These are phyloP conservation scores for Callospermophilus lateralis DNA, from an alignment of 2,113 vertebrate genomes.

Conservation along the genomic window DNA sequence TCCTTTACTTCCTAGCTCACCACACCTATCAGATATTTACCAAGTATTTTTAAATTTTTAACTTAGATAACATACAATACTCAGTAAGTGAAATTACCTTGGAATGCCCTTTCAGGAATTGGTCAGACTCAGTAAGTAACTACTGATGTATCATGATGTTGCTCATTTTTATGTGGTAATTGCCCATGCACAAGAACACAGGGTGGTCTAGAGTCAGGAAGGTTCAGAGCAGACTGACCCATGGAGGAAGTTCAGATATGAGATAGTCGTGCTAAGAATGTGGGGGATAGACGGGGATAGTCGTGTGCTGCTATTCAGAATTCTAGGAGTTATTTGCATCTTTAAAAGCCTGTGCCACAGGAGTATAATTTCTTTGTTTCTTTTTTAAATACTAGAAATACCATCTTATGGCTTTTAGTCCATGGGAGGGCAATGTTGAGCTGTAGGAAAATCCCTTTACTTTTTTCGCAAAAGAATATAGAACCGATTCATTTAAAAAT, in stretches of 20 bases:
- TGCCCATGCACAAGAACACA: background rate
- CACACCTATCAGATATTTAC: background rate
- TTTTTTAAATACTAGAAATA: constrained; percentile 1
- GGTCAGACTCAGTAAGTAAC: background rate
- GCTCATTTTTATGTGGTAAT: background rate
- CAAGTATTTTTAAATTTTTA: background rate
- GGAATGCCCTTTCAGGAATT: background rate
- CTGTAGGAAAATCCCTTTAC: constrained; percentile 74
- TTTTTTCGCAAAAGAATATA: constrained; percentile 66
- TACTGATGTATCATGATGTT: background rate
- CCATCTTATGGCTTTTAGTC: constrained; percentile 57
- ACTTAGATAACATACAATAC: background rate
- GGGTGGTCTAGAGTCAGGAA: background rate
- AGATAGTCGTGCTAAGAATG: background rate
- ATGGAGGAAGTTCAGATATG: background rate
- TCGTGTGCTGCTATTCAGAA: background rate
- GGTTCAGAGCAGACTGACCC: background rate
- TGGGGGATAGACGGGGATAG: no score
- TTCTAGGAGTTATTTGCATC: background rate
- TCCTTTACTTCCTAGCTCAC: background rate
- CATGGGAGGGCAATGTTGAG: constrained; percentile 90
- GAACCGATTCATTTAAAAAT: constrained; percentile 81
- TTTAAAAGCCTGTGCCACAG: background rate
- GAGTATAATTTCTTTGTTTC: constrained; percentile 11
- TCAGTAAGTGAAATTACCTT: background rate